Evolutionary conservation across 1,140 invertebrate species (phyloP).

Genomic region (Calycopis cecrops): DNA sequence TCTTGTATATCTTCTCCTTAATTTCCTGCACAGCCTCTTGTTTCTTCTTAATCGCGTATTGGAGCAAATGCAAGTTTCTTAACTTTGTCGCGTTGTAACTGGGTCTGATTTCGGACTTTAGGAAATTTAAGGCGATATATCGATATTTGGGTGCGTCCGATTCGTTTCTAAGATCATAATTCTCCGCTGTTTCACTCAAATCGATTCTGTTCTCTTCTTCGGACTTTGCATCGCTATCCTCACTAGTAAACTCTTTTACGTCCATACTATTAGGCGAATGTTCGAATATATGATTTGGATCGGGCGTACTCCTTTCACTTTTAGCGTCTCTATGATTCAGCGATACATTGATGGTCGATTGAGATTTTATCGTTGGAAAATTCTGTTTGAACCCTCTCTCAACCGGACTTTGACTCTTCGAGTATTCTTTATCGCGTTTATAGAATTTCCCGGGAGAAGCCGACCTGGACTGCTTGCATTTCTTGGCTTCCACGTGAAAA

Average conservation of each 20-base stretch:
- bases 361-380: constrained; percentile 49
- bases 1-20: constrained; percentile 67
- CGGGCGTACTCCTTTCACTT: constrained; percentile 37
- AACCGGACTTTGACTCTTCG: constrained; percentile 65
- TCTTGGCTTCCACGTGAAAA: constrained; percentile 24
- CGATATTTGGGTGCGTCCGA: constrained; percentile 53
- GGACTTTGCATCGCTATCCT: constrained; percentile 48
- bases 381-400: constrained; percentile 60
- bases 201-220: constrained; percentile 65
- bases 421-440: constrained; percentile 56
- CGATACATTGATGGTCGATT: constrained; percentile 48
- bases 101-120: constrained; percentile 78
- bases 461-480: constrained; percentile 53
- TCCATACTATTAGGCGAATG: constrained; percentile 66
- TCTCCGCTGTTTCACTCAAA: constrained; percentile 70
- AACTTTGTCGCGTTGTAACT: constrained; percentile 87
- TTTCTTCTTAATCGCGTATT: constrained; percentile 69
- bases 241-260: constrained; percentile 57
- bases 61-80: constrained; percentile 64
- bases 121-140: constrained; percentile 63
- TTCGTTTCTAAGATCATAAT: constrained; percentile 62
- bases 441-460: constrained; percentile 57
- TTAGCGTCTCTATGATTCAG: constrained; percentile 38
- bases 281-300: constrained; percentile 63
- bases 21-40: constrained; percentile 68